Percentiles rank a stretch among this genome's conserved stretches.
Evolutionary conservation across 2,888 invertebrate genomes (phyloP).

Genomic region (Pseudoips prasinana): DNA sequence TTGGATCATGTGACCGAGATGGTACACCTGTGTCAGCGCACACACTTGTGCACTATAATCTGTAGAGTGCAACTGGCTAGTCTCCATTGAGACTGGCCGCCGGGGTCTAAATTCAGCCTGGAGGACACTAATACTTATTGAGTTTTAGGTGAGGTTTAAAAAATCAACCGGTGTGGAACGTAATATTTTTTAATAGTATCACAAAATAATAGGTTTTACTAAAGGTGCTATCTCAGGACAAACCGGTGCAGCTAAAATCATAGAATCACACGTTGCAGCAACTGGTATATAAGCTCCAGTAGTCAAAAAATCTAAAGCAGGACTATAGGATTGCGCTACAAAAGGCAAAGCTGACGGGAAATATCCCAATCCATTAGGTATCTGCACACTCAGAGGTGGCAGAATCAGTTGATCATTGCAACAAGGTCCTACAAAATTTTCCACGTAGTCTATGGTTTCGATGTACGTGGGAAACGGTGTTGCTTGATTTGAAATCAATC

Average conservation of each 20-base stretch:
- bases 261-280: slow-evolving; percentile 29
- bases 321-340: slow-evolving; percentile 35
- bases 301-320: slow-evolving; percentile 20
- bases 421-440: not conserved
- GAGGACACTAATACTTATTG: too few relatives aligned
- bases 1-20: too few relatives aligned
- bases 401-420: slow-evolving; percentile 31
- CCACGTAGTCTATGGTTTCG: slow-evolving; percentile 12
- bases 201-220: slow-evolving; percentile 45
- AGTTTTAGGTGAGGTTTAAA: too few relatives aligned
- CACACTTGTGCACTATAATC: too few relatives aligned
- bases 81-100: too few relatives aligned
- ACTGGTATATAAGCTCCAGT: slow-evolving; percentile 37
- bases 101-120: too few relatives aligned
- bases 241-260: slow-evolving; percentile 42
- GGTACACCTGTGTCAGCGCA: too few relatives aligned
- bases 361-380: slow-evolving; percentile 46
- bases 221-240: slow-evolving; percentile 36
- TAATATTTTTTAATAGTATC: too few relatives aligned
- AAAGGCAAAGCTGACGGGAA: slow-evolving; percentile 41
- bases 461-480: slow-evolving; percentile 16
- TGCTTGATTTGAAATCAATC: slow-evolving; percentile 20
- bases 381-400: slow-evolving; percentile 42
- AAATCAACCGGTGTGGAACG: too few relatives aligned
- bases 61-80: too few relatives aligned